Conservation (phyloP, 2,888 invertebrate species). For the Callyntrura sp. region DNA sequence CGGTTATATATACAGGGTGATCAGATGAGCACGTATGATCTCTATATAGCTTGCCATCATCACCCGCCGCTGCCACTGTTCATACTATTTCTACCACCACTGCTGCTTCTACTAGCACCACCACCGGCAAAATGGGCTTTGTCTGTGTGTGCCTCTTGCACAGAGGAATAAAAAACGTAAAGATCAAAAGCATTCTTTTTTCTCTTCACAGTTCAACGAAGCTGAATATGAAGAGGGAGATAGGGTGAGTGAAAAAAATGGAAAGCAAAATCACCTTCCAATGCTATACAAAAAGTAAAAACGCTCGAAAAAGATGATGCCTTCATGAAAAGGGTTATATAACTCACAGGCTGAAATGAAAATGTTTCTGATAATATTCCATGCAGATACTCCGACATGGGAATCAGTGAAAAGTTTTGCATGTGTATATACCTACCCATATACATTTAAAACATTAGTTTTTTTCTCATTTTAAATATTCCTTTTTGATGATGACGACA, state of each 20-base stretch:
- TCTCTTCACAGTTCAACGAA: slow-evolving; percentile 71
- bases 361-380: neutral
- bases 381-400: neutral
- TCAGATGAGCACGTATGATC: slow-evolving; percentile 6
- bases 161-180: slow-evolving; percentile 46
- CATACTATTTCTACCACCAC: neutral
- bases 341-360: too few species aligned
- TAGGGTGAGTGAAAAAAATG: slow-evolving; percentile 46
- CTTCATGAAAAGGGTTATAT: too few species aligned
- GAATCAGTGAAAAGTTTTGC: neutral
- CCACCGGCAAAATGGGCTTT: slow-evolving; percentile 46
- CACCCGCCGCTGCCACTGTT: neutral
- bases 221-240: slow-evolving; percentile 64
- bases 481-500: slow-evolving; percentile 35
- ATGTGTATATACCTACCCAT: neutral
- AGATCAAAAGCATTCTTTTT: slow-evolving; percentile 70
- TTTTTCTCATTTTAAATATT: slow-evolving; percentile 52
- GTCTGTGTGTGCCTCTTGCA: slow-evolving; percentile 23
- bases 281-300: neutral
- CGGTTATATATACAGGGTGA: slow-evolving; percentile 14
- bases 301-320: too few species aligned
- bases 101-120: neutral
- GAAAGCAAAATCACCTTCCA: slow-evolving; percentile 2
- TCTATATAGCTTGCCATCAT: slow-evolving; percentile 15
- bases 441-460: slow-evolving; percentile 30